Evolutionary conservation across 1,140 invertebrate species (phyloP).

Genomic region (Leucophenga varia): DNA sequence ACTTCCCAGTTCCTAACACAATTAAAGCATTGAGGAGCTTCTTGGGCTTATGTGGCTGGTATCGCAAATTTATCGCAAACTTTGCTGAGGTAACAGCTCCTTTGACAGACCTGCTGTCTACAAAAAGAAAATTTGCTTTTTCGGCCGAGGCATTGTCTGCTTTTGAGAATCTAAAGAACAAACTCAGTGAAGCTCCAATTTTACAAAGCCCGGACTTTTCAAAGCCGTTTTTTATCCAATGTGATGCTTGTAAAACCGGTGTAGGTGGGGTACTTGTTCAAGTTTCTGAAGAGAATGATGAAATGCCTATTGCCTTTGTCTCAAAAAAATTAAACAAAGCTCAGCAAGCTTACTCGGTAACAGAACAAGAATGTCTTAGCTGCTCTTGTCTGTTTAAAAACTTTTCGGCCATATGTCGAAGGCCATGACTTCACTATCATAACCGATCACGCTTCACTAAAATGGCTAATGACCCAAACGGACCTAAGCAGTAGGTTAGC

Average conservation of each 20-base stretch:
- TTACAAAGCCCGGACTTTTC: constrained; percentile 42
- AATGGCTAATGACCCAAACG: constrained; percentile 29
- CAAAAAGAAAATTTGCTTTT: neutral
- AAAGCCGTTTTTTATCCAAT: constrained; percentile 44
- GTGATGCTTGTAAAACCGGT: constrained; percentile 31
- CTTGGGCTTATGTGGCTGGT: constrained; percentile 56
- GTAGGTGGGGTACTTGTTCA: constrained; percentile 47
- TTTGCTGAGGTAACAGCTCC: constrained; percentile 53
- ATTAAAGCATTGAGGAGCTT: constrained; percentile 44
- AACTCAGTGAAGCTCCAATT: constrained; percentile 39
- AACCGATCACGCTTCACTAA: no score
- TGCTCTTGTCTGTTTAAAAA: constrained; percentile 53
- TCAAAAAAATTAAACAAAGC: constrained; percentile 26
- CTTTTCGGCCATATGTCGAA: constrained; percentile 55
- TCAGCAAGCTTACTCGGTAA: constrained; percentile 37
- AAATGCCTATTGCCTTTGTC: constrained; percentile 41
- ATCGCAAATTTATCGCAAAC: constrained; percentile 55
- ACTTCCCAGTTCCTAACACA: constrained; percentile 28
- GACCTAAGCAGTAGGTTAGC: constrained; percentile 35
- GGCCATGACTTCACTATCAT: no score
- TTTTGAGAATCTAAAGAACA: constrained; percentile 41
- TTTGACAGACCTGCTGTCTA: neutral
- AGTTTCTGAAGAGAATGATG: constrained; percentile 2
- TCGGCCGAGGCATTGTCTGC: constrained; percentile 28
- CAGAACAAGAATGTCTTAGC: constrained; percentile 58